Evolutionary conservation across 1,140 invertebrate genomes (phyloP), one percentile per base, ranked within the genome.

Genomic region (Zaprionus taronus): DNA sequence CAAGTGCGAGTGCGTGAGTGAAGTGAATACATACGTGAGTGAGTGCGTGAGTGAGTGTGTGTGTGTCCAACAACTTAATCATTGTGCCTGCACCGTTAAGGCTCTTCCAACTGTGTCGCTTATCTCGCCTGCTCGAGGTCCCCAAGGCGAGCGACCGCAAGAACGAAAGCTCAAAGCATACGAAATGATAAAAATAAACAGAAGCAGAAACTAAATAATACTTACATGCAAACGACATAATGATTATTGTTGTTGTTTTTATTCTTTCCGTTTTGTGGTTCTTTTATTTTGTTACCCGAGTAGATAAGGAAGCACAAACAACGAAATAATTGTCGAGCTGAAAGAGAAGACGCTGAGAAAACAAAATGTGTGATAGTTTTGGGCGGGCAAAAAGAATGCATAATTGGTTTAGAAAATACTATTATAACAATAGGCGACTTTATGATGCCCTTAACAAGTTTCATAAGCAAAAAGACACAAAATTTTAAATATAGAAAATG

Each of bases 141-240:
- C 58, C 58, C 66, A 72, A 72, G 62, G 78, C 63, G 51, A 69
- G 44, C 26, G 56, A 63, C 55, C 51, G 58, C 56, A 68, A 77
- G 81, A 70, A 66, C 51, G 61, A 61, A 41, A 55, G 47, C 17
- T 53, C 65, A 68, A 82, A 82, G 77, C 56, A 65, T 60, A 61
- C 24, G 53, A 28, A 26, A 61, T 20, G 80, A 76, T 65, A 83
- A 80, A 79, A 68, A 64, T 15, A 65, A 60, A 57, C 17, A 36
- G 14, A 67, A 34, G 11, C 41, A 38, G 57, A 58, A 38, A 57
- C 41, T 47, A 69, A 44, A 53, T 51, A 51, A 47, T 51, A 41
- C 38, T 68, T 31, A 81, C 79, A 77, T 66, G 57, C 51, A 69
- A 77, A 68, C 51, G 58, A 55, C 58, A 44, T 47, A 67, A 58